These are phyloP conservation scores for Antheraea yamamai DNA, from an alignment of 2,888 invertebrate species.

Conservation along the genomic window DNA sequence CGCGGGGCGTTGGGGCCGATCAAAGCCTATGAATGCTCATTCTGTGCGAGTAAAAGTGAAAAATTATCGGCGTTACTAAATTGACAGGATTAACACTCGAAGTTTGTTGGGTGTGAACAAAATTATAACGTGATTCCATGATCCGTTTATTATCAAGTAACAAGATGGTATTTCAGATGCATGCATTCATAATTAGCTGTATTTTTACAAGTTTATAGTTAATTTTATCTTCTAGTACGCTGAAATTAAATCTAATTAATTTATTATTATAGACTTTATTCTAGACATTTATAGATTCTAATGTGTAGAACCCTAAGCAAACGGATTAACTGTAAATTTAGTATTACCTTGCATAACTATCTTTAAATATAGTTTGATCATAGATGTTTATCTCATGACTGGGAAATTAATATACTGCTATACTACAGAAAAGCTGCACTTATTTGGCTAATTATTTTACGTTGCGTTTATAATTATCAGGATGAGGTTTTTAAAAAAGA, in stretches of 20 bases:
- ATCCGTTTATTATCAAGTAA: not conserved
- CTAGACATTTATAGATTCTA: not conserved
- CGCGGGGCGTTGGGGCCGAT: conserved; percentile 45
- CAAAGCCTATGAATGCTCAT: conserved; percentile 48
- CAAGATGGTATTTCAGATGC: not conserved
- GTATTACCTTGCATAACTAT: not conserved
- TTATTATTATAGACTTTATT: not conserved
- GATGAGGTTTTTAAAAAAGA: no score
- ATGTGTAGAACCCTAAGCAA: not conserved
- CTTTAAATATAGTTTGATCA: not conserved
- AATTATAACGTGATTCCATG: not conserved
- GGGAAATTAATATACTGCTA: not conserved
- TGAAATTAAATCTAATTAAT: no score
- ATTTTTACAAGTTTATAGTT: not conserved
- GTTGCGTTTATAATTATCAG: no score
- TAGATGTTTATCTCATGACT: not conserved
- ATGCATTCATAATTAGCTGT: not conserved
- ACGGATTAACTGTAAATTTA: not conserved
- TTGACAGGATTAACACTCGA: conserved; percentile 22
- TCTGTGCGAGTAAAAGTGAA: conserved; percentile 51
- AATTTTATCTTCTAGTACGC: not conserved
- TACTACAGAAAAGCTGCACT: no score
- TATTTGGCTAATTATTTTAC: no score
- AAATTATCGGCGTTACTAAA: conserved; percentile 26
- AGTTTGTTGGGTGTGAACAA: not conserved